These are phyloP conservation scores for Decapterus maruadsi DNA, from an alignment of 2,797 vertebrate genomes.

Conservation along the genomic window DNA sequence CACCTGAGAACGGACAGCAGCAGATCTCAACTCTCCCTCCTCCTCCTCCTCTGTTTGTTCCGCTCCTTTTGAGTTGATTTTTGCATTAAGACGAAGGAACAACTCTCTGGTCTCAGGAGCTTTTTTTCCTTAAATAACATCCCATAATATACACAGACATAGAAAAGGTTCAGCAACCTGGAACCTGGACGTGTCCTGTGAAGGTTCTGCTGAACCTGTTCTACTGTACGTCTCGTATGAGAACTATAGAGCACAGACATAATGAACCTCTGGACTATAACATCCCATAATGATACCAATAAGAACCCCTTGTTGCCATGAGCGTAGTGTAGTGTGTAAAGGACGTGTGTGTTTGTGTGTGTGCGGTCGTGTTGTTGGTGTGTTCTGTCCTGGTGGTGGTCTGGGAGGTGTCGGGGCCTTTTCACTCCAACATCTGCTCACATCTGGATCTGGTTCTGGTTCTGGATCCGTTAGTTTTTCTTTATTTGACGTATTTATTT, in stretches of 20 bases:
- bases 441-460: conserved; percentile 19
- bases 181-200: too few relatives aligned
- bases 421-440: conserved; percentile 51
- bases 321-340: conserved; percentile 70
- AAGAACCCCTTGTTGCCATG: conserved; percentile 50
- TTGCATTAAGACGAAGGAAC: conserved; percentile 49
- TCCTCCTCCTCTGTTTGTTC: conserved; percentile 34
- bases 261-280: too few relatives aligned
- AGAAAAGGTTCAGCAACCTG: too few relatives aligned
- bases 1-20: conserved; percentile 23
- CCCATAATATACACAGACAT: conserved; percentile 14
- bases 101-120: conserved; percentile 29
- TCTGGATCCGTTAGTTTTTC: conserved; percentile 28
- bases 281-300: conserved; percentile 18
- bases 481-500: conserved; percentile 72
- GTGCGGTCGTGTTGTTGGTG: conserved; percentile 57
- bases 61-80: conserved; percentile 44
- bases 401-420: conserved; percentile 33
- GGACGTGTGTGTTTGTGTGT: conserved; percentile 59
- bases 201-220: too few relatives aligned
- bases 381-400: conserved; percentile 73
- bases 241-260: too few relatives aligned
- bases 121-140: conserved; percentile 42
- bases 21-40: conserved; percentile 33
- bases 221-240: too few relatives aligned